A percentile compares a stretch with the other conserved stretches of the same genome.
These are phyloP conservation scores for Nemoura dubitans DNA, from an alignment of 2,888 invertebrate genomes.

Conservation along the genomic window DNA sequence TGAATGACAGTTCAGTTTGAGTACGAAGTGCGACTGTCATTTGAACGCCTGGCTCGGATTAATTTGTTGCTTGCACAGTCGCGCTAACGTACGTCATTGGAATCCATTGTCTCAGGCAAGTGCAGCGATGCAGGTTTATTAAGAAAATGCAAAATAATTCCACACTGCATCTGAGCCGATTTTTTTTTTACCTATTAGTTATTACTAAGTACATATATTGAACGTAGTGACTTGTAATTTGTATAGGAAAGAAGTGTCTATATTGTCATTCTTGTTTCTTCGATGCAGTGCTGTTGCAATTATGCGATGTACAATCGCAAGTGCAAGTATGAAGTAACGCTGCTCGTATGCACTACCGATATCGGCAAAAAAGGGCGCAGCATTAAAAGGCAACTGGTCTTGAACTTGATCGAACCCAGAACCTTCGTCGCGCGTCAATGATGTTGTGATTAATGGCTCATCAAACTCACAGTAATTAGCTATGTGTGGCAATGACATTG, in stretches of 20 bases:
- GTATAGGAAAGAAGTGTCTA: background rate
- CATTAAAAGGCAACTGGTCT: background rate
- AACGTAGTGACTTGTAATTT: background rate
- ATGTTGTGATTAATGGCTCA: background rate
- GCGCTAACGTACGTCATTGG: no score
- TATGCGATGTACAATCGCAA: background rate
- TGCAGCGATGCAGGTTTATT: no score
- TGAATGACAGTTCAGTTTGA: no score
- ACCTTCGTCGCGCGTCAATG: background rate
- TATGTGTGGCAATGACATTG: background rate
- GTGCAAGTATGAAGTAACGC: background rate
- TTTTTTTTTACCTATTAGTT: no score
- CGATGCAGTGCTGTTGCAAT: background rate
- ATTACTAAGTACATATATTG: background rate
- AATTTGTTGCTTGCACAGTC: no score
- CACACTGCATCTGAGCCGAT: no score
- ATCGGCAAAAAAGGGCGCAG: background rate
- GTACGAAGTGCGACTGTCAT: no score
- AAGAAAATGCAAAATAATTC: no score
- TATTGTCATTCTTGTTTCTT: no score
- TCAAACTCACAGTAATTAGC: background rate
- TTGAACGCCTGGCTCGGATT: no score
- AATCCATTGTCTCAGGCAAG: no score
- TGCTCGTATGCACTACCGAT: background rate
- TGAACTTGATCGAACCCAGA: background rate